phyloP scores from a whole-genome alignment of 2,113 vertebrate genomes.

The Paralichthys olivaceus region DNA sequence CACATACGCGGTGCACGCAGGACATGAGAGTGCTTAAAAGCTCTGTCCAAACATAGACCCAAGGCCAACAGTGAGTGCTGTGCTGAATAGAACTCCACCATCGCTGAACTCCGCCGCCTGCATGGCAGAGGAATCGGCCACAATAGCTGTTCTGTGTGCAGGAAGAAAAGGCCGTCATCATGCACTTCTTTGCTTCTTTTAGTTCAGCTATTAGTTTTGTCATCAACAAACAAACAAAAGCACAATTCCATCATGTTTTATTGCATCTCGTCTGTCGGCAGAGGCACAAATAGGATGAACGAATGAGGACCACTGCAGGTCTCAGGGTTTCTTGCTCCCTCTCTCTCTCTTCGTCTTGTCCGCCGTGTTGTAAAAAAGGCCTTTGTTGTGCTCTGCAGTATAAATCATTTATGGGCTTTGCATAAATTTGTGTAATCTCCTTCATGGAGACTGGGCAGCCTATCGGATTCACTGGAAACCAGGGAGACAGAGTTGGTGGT shows the following conservation, averaged over 20 bases:
- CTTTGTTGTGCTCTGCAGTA: conserved; percentile 78
- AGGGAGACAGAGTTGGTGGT: conserved; percentile 39
- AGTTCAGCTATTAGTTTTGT: conserved; percentile 2
- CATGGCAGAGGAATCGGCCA: conserved; percentile 10
- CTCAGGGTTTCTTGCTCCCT: conserved; percentile 19
- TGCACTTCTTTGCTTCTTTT: conserved; percentile 16
- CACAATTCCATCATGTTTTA: conserved; percentile 30
- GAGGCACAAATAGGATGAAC: conserved; percentile 1
- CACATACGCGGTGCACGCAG: conserved; percentile 24
- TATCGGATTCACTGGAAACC: conserved; percentile 67
- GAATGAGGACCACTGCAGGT: conserved; percentile 51
- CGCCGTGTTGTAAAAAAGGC: conserved; percentile 67
- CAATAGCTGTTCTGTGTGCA: conserved; percentile 45
- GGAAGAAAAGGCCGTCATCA: background rate
- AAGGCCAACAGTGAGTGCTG: conserved; percentile 67
- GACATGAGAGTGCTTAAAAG: conserved; percentile 73
- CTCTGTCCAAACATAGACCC: conserved; percentile 67
- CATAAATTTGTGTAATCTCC: conserved; percentile 83
- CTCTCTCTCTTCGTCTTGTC: conserved; percentile 52
- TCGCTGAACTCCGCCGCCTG: conserved; percentile 27
- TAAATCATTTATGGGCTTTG: conserved; percentile 84
- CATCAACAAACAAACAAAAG: background rate
- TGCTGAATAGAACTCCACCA: conserved; percentile 49
- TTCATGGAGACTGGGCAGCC: conserved; percentile 69
- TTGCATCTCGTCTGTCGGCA: background rate